Base-by-base conservation (phyloP, 2,888 invertebrate species). In the Ditylenchus weischeri region DNA sequence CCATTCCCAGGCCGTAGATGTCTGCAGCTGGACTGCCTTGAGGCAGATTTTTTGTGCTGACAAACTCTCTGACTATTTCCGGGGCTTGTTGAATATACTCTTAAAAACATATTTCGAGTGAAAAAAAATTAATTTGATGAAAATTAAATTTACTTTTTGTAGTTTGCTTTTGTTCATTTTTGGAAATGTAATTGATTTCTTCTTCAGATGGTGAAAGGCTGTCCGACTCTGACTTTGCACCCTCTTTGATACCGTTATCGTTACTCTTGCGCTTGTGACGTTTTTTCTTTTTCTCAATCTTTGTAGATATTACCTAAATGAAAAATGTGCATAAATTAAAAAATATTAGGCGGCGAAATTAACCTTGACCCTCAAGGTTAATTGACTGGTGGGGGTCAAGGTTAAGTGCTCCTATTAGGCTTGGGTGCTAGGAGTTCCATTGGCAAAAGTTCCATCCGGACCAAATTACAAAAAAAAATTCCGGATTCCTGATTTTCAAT, bases 61-160 rank as follows among this genome's bases (percentile, higher is more conserved):
- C 76, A 38, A 80, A 72, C 57, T 80, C 81, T 7, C 81, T 72
- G 48, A 81, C 79, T 35, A 80, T 76, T 66, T 81, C 81, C 18
- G 81, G 81, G 23, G 81, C 81, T 72, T 78, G 80, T 72, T 81
- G 81, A 11, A 81, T 68, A 66, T 79, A 81, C 63, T 80, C 80
- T 80, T 58, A 69, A 77, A 57, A 23, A 23, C 7, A 0, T 21
- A 23, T 49, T 11, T 36, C 43, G 8, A 43, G 11, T 43, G 57
- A 0, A 15, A 57, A 54, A 10, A 4, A 11, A 11, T 29, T 57
- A 35, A 19, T 21, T 38, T 21, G 29, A 15, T 8, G 8, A 43
- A 13, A 43, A 43, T 3, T 13, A 43, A 13, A 43, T 43, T n/a
- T 43, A 43, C 43, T 43, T 57, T 67, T 67, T 21, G 57, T 19